Evolutionary conservation across 2,113 vertebrate species (phyloP), one percentile per base, ranked within the genome.

Genomic region (Lagenorhynchus albirostris): DNA sequence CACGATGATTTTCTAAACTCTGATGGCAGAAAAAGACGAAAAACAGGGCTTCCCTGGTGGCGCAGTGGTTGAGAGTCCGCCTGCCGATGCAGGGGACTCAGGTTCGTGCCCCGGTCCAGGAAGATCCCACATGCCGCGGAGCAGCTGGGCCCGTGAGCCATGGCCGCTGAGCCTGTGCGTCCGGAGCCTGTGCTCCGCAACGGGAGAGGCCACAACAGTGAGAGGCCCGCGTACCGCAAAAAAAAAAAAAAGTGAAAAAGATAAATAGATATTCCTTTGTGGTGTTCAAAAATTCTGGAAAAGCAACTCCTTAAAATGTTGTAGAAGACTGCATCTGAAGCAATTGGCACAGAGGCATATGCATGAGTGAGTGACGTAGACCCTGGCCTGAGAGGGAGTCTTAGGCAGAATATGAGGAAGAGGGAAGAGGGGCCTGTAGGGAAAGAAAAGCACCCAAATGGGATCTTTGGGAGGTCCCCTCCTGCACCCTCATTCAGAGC

Each of bases 261-360:
- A 80, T 31, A 91, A 63, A 23, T 29, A 82, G 31, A 80, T 80
- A 62, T 79, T 83, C 31, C 36, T 95, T 92, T 84, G 20, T 53
- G 44, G 12, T 47, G 63, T 68, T 85, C 71, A 71, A 79, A 50
- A 26, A 36, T 71, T 70, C 70, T 87, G 53, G n/a, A 79, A 96
- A 89, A 29, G 5, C n/a, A 73, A 33, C 6, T 5, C 23, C 31
- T 82, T 85, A 84, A 80, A 60, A 31, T 44, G 23, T 7, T 25
- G 7, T 63, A 70, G 60, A 85, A 63, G 50, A 29, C 10, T 11
- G 2, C 26, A 26, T 13, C 18, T n/a, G 23, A 7, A 63, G 12
- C 26, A 26, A 11, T 9, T 36, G 70, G 29, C n/a, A 2, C 11
- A 63, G n/a, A 58, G 8, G 5, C 1, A 0, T 33, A 10, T 21